These are phyloP conservation scores for Seira musarum DNA, from an alignment of 2,888 invertebrate genomes.

Conservation along the genomic window DNA sequence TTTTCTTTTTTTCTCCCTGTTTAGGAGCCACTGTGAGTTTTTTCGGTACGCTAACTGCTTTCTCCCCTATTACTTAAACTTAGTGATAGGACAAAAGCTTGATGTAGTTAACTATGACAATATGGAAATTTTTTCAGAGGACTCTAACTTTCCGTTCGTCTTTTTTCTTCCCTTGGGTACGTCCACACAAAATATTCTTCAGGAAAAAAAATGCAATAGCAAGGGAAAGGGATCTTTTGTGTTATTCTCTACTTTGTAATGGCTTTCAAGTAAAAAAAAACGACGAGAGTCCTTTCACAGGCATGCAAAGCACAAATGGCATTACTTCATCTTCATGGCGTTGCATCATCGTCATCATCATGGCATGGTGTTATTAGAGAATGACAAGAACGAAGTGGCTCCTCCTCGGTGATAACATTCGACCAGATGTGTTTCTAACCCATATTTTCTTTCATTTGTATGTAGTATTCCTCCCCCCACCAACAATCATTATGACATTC, in stretches of 20 bases:
- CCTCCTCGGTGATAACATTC: slow-evolving; percentile 30
- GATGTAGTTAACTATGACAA: slow-evolving; percentile 8
- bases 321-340: slow-evolving; percentile 37
- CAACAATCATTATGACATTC: neutral
- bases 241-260: neutral
- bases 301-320: slow-evolving; percentile 15
- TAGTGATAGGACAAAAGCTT: neutral
- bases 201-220: slow-evolving; percentile 25
- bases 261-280: slow-evolving; percentile 21
- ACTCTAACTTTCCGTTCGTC: slow-evolving; percentile 18
- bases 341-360: slow-evolving; percentile 18
- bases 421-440: slow-evolving; percentile 25
- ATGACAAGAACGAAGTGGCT: slow-evolving; percentile 53
- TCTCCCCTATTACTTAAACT: slow-evolving; percentile 6
- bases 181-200: slow-evolving; percentile 43
- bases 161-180: slow-evolving; percentile 21
- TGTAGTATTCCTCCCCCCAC: neutral
- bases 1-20: slow-evolving; percentile 5
- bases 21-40: neutral
- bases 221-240: slow-evolving; percentile 13
- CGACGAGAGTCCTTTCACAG: neutral
- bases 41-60: slow-evolving; percentile 15
- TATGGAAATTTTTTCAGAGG: slow-evolving; percentile 17
- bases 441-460: slow-evolving; percentile 15
- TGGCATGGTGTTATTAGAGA: slow-evolving; percentile 37